These are phyloP conservation scores for Diplosoma virens DNA, from an alignment of 23 tunicate species.

Conservation along the genomic window DNA sequence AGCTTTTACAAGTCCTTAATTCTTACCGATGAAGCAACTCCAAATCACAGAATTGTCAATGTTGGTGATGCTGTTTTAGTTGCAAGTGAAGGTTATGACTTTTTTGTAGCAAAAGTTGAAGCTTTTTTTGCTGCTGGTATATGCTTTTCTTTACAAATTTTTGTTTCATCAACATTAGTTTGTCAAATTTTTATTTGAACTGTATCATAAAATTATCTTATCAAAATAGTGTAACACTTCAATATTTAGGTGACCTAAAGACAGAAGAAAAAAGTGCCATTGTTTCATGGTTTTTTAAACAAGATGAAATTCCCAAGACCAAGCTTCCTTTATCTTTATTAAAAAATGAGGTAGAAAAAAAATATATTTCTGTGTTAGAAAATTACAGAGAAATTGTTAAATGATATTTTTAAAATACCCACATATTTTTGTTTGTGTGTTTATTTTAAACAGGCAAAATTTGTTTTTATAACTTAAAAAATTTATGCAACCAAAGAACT, in stretches of 20 bases:
- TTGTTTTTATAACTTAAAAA: no score
- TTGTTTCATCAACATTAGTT: neutral
- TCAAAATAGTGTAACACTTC: neutral
- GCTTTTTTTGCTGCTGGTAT: conserved; percentile 38
- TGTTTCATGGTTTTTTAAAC: conserved; percentile 53
- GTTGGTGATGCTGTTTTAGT: conserved; percentile 50
- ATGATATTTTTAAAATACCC: no score
- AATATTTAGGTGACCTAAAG: neutral
- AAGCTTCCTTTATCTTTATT: conserved; percentile 10
- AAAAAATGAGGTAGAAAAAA: conserved; percentile 37
- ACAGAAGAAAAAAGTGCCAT: conserved; percentile 26
- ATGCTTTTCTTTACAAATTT: neutral
- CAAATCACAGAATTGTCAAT: neutral
- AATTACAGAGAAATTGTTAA: no score
- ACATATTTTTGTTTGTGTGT: no score
- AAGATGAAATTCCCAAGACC: conserved; percentile 39
- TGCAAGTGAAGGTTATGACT: conserved; percentile 30
- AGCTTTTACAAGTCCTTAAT: conserved; percentile 17
- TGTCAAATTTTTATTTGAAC: neutral
- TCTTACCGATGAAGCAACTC: neutral
- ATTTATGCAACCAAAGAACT: no score
- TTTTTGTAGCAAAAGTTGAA: conserved; percentile 25
- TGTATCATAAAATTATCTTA: neutral
- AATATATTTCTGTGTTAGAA: no score
- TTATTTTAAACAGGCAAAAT: no score